Conservation (phyloP, 1,140 invertebrate species). For the Brachionus sp. region DNA sequence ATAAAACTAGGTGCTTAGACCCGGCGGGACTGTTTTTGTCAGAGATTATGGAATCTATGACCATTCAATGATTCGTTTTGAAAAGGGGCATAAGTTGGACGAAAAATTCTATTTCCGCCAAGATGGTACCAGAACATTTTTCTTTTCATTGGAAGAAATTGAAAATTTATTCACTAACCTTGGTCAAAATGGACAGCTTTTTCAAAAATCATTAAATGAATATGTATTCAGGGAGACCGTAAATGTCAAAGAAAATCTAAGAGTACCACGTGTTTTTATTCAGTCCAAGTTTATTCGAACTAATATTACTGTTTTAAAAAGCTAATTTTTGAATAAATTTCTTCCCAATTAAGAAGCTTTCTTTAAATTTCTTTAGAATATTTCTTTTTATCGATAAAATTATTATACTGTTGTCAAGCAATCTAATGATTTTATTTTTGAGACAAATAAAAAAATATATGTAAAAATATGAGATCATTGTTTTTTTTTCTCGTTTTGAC, state of each 20-base stretch:
- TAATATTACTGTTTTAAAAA: background rate
- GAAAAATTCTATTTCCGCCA: slow-evolving; percentile 60
- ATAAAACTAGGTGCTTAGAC: slow-evolving; percentile 57
- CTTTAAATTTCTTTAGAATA: background rate
- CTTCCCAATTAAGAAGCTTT: background rate
- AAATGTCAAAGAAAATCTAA: slow-evolving; percentile 43
- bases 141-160: slow-evolving; percentile 50
- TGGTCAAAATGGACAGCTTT: background rate
- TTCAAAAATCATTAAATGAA: background rate
- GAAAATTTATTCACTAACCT: background rate
- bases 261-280: slow-evolving; percentile 43
- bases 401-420: background rate
- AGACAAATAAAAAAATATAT: no score
- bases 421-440: background rate
- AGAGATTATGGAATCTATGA: slow-evolving; percentile 60
- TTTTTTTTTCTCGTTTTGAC: no score
- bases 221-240: slow-evolving; percentile 44
- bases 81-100: slow-evolving; percentile 73
- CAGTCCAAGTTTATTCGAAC: slow-evolving; percentile 44
- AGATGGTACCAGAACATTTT: slow-evolving; percentile 59
- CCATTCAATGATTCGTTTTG: slow-evolving; percentile 65
- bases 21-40: slow-evolving; percentile 55
- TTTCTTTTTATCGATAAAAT: background rate
- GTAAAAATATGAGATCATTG: no score
- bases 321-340: background rate